phyloP scores from a whole-genome alignment of 2,888 invertebrate species.

The Archaeoteleia sp. region DNA sequence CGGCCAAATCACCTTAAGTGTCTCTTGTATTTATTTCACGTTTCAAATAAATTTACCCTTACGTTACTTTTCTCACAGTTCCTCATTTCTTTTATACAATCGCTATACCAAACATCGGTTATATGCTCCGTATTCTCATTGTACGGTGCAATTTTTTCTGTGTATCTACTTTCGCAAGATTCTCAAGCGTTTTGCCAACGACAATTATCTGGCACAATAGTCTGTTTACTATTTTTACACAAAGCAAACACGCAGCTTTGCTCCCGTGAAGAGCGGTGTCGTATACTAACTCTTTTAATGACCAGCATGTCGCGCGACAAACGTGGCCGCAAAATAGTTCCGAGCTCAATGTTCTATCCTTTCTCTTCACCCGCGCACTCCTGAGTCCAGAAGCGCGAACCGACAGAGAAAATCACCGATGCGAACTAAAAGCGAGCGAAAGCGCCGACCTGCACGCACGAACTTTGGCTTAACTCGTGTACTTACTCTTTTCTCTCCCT shows the following conservation, averaged over 20 bases:
- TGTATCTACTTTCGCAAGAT: no score
- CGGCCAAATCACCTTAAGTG: no score
- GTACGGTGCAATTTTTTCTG: no score
- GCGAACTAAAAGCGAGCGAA: slow-evolving; percentile 10
- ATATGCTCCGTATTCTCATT: no score
- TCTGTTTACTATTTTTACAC: slow-evolving; percentile 23
- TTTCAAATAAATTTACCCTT: no score
- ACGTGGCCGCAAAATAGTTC: slow-evolving; percentile 42
- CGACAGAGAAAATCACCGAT: slow-evolving; percentile 27
- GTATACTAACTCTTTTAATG: slow-evolving; percentile 31
- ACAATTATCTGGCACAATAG: not conserved
- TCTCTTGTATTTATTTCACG: no score
- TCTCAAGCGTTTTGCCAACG: no score
- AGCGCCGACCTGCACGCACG: slow-evolving; percentile 47
- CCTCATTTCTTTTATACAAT: no score
- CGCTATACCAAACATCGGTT: no score
- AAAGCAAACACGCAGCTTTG: slow-evolving; percentile 33
- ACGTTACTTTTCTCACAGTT: no score
- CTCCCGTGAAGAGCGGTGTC: slow-evolving; percentile 23
- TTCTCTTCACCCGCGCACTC: slow-evolving; percentile 35
- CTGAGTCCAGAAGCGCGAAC: slow-evolving; percentile 30
- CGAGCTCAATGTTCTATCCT: slow-evolving; percentile 13
- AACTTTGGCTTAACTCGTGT: slow-evolving; percentile 28
- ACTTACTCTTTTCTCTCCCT: slow-evolving; percentile 37
- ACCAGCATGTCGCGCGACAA: slow-evolving; percentile 49